Evolutionary conservation across 2,888 invertebrate species (phyloP).

Genomic region (Sipunculus nudus): DNA sequence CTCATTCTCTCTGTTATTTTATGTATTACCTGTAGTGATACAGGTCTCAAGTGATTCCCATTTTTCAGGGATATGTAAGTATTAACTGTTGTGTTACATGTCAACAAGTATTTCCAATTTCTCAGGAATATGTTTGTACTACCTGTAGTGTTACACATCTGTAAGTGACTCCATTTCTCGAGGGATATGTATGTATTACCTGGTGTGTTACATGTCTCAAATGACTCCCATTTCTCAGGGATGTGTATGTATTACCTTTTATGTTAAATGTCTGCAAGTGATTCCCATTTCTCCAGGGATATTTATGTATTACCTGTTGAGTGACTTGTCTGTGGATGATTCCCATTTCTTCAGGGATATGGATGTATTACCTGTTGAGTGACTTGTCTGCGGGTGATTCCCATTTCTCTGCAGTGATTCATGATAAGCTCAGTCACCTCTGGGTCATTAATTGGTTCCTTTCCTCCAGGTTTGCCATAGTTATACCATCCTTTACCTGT

Average conservation of each 20-base stretch:
- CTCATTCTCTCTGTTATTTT: too few relatives aligned
- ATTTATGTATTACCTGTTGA: not conserved
- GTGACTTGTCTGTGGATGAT: not conserved
- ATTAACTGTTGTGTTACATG: too few relatives aligned
- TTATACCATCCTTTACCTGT: constrained; percentile 61
- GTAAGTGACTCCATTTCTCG: not conserved
- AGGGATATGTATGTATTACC: too few relatives aligned
- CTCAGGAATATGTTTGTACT: too few relatives aligned
- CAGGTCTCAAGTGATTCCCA: too few relatives aligned
- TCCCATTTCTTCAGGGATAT: not conserved
- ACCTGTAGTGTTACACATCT: too few relatives aligned
- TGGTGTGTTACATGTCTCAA: too few relatives aligned
- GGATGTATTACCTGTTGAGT: constrained; percentile 48
- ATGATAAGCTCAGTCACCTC: constrained; percentile 48
- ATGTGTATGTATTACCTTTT: too few relatives aligned
- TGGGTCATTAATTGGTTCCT: constrained; percentile 44
- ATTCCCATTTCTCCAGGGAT: not conserved
- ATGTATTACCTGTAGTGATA: too few relatives aligned
- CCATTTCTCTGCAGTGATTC: constrained; percentile 47
- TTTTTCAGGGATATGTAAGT: too few relatives aligned
- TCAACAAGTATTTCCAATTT: too few relatives aligned
- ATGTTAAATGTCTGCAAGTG: not conserved
- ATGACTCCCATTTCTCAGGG: too few relatives aligned
- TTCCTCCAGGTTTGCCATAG: constrained; percentile 54
- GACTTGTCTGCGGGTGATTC: constrained; percentile 47